Base-by-base conservation (phyloP, 2,113 vertebrate genomes). In the Gasterosteus nipponicus region DNA sequence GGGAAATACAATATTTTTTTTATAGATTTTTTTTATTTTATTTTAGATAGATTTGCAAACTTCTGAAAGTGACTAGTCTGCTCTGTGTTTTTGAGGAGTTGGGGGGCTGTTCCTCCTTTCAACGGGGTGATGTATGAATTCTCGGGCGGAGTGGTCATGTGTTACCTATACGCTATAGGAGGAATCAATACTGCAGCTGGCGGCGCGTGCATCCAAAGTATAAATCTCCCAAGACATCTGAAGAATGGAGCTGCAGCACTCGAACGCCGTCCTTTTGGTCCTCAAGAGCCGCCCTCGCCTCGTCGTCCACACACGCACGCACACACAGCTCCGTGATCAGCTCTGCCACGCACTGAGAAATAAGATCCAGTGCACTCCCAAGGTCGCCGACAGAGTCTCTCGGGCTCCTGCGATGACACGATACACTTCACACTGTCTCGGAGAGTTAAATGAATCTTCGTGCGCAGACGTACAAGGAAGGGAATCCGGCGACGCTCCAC, bases 321-420 rank as follows among this genome's bases (percentile, higher is more conserved):
- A 39, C 16, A 39, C 61, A 58, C n/a, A 46, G 41, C 38, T 10
- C 60, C 69, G 19, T 35, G 59, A 82, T 60, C 68, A 29, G 57
- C 80, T 86, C 79, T 86, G 78, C 84, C 82, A 74, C 15, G 7
- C 75, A 73, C 22, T 57, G 65, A 85, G 89, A 91, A 93, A 91
- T 88, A 81, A 69, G 90, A 92, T 90, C 89, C 74, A 86, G 83
- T 82, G 58, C 59, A 46, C 60, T 76, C 77, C 86, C 91, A 92
- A 92, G 92, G 92, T 91, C 92, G 87, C 77, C 35, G 73, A 88
- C 83, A 82, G 86, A 85, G 83, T 87, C 86, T 86, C 77, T 74
- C 57, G 66, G 81, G 70, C 78, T 84, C 75, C 78, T 78, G 79
- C 65, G 75, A 90, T 86, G 82, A 92, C 84, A 69, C 15, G 73